Evolutionary conservation across 2,888 invertebrate species (phyloP).

Genomic region (Piscicola geometra): DNA sequence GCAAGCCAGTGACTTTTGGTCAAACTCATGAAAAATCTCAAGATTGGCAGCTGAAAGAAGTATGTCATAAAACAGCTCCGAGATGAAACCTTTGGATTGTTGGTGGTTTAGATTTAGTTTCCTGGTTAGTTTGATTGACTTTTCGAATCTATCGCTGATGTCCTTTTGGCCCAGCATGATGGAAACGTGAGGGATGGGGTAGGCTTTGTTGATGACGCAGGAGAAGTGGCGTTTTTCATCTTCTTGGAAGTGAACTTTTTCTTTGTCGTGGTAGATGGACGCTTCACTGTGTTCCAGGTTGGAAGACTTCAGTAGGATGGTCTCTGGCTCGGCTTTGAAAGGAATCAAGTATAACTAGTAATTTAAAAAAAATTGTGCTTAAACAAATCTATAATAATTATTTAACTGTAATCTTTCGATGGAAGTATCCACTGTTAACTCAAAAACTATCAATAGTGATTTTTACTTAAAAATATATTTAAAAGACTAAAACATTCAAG

Average conservation of each 20-base stretch:
- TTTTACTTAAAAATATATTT: too few species aligned
- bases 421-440: too few species aligned
- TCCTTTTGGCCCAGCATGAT: constrained; percentile 20
- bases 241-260: constrained; percentile 28
- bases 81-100: background rate
- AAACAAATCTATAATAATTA: too few species aligned
- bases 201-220: constrained; percentile 26
- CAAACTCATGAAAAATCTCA: constrained; percentile 31
- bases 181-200: constrained; percentile 26
- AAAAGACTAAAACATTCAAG: too few species aligned
- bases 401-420: too few species aligned
- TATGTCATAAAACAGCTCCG: constrained; percentile 24
- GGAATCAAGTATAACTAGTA: too few species aligned
- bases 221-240: constrained; percentile 1
- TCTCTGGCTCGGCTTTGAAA: background rate
- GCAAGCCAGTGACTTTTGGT: constrained; percentile 25
- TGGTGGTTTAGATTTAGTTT: constrained; percentile 7
- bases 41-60: background rate
- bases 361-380: too few species aligned
- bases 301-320: constrained; percentile 16
- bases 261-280: constrained; percentile 9
- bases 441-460: too few species aligned
- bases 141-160: constrained; percentile 23
- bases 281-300: constrained; percentile 19
- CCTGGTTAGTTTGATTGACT: constrained; percentile 25